These are phyloP conservation scores for Myotis davidii DNA, from an alignment of 2,113 vertebrate genomes.

Conservation along the genomic window DNA sequence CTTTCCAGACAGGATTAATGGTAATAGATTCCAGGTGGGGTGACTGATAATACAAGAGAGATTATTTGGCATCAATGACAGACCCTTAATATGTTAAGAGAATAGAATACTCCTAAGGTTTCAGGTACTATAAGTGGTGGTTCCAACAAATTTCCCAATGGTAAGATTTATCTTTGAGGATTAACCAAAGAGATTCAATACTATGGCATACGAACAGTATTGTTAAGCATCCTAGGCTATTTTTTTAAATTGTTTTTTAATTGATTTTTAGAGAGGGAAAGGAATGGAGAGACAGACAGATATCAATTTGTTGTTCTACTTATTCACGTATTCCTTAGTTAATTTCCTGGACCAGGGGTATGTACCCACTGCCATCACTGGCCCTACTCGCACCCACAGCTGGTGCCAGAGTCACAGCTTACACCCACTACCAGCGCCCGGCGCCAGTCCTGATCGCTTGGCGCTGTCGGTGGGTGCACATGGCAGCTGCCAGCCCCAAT, in stretches of 20 bases:
- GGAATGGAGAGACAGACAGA: too few species aligned
- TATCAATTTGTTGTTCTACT: too few species aligned
- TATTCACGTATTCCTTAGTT: too few species aligned
- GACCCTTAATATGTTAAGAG: neutral
- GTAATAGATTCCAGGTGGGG: neutral
- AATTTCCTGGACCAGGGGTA: too few species aligned
- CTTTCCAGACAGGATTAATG: neutral
- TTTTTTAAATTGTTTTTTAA: too few species aligned
- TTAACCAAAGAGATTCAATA: neutral
- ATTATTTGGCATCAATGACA: neutral
- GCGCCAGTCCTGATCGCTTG: accelerated
- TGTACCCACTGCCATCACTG: too few species aligned
- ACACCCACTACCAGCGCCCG: too few species aligned
- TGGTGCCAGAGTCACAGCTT: too few species aligned
- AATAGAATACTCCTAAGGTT: neutral
- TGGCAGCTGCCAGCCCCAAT: too few species aligned
- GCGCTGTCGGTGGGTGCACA: too few species aligned
- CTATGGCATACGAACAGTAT: neutral
- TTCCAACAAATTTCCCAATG: neutral
- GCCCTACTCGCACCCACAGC: too few species aligned
- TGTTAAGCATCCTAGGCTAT: neutral
- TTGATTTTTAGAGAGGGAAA: too few species aligned
- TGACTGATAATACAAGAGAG: neutral
- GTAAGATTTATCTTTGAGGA: neutral
- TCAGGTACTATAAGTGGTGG: neutral